Base-by-base conservation (phyloP, 2,888 invertebrate species). In the Cheilosia impressa region DNA sequence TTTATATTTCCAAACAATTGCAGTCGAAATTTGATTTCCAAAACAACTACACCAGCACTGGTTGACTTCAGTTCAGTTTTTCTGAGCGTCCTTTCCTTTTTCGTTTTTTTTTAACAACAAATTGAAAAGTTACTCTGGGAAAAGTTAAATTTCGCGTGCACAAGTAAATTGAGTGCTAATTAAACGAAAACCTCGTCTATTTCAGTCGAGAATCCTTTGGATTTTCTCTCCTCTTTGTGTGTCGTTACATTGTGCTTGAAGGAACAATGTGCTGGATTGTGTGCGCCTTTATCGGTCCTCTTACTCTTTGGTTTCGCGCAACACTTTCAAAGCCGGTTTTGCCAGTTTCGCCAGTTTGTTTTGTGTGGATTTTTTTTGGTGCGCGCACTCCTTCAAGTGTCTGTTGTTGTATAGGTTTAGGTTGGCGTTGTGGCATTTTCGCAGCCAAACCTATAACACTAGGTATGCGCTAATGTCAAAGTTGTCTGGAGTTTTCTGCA, bases 121-220 rank as follows among this genome's bases (percentile, higher is more conserved):
- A 34, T 58, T 34, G 45, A 57, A 57, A 47, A 75, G 63, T 22
- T 65, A 7, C 75, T 27, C 27, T 58, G 41, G 34, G 27, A 52
- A 76, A 76, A 76, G 68, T 76, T 76, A 24, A 68, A 60, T 76
- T 76, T 68, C 58, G 68, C 60, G 58, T 52, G 68, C 58, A 57
- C 43, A 76, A 76, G 58, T 52, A 68, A 76, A 76, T 76, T 68
- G 68, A 68, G 76, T 76, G 76, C 68, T 76, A 76, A 76, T 76
- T 76, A 76, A 76, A 76, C 60, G 76, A 60, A 66, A 68, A 53
- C 76, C 76, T 34, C 19, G 13, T 57, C 9, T 27, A 41, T 58
- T 47, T 31, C 38, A 24, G 43, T 22, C 31, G 41, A 66, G 43
- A 68, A 58, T 41, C 43, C 47, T 68, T 60, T 47, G 41, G 22